Evolutionary conservation across 1,140 invertebrate species (phyloP).

Genomic region (Panulirus ornatus): DNA sequence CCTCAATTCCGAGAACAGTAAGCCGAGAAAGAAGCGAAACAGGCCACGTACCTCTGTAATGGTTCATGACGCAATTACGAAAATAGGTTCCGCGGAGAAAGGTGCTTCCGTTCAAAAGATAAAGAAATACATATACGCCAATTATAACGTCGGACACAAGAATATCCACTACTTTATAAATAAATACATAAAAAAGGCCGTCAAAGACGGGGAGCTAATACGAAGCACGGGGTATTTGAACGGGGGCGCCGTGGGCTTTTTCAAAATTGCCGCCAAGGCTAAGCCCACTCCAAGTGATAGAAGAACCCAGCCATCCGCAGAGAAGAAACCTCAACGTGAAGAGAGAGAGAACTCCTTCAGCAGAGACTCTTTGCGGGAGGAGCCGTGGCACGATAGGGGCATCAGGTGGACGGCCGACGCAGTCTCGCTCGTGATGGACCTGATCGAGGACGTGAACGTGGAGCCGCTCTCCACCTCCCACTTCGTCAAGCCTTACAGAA

Average conservation of each 20-base stretch:
- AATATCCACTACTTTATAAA: neutral
- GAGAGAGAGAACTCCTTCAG: neutral
- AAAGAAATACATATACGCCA: neutral
- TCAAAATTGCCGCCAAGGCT: neutral
- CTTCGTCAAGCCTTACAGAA: conserved; percentile 18
- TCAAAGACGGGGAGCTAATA: neutral
- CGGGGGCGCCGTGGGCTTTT: neutral
- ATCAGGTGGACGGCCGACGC: no score
- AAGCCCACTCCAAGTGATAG: neutral
- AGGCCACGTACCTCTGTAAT: neutral
- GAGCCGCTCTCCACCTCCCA: neutral
- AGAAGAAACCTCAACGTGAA: neutral
- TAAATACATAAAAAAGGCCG: neutral
- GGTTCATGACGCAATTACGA: neutral
- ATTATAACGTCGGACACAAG: neutral
- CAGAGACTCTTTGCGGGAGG: no score
- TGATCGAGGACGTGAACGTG: conserved; percentile 24
- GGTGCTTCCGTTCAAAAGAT: neutral
- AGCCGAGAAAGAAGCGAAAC: neutral
- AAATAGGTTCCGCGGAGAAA: neutral
- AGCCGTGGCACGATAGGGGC: no score
- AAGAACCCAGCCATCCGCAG: neutral
- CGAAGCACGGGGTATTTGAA: neutral
- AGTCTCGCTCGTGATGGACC: neutral
- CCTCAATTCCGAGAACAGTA: no score